Evolutionary conservation across 2,113 vertebrate species (phyloP).

Genomic region (Aleadryas rufinucha): DNA sequence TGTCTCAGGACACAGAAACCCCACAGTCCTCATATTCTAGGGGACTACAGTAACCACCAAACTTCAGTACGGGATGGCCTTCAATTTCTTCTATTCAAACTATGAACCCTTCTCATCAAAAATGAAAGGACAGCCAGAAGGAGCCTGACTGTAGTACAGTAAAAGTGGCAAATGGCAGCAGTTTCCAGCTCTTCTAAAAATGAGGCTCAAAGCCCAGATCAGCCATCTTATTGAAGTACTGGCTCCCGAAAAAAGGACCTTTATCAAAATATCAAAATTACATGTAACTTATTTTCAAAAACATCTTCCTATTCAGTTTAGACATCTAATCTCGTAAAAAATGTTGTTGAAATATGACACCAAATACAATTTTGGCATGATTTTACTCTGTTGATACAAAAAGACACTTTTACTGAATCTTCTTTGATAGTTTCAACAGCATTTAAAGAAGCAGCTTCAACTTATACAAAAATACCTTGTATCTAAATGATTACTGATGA

Average conservation of each 20-base stretch:
- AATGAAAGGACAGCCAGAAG: not conserved
- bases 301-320: not conserved
- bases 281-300: accelerated
- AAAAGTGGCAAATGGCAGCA: not conserved
- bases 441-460: not conserved
- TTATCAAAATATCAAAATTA: not conserved
- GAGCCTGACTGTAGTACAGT: accelerated
- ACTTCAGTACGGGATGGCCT: not conserved
- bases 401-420: not conserved
- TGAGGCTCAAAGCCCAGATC: not conserved
- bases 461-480: not conserved
- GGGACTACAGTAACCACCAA: not conserved
- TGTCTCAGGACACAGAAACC: not conserved
- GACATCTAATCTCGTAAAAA: not conserved
- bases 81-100: not conserved
- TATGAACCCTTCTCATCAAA: not conserved
- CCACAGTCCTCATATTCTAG: not conserved
- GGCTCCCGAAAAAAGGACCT: not conserved
- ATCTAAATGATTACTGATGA: not conserved
- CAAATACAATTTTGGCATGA: not conserved
- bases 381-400: not conserved
- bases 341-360: not conserved
- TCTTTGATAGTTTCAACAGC: not conserved
- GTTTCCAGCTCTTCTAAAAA: not conserved
- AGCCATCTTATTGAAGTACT: accelerated